Evolutionary conservation across 2,797 vertebrate species (phyloP).

Genomic region (Chanos chanos): DNA sequence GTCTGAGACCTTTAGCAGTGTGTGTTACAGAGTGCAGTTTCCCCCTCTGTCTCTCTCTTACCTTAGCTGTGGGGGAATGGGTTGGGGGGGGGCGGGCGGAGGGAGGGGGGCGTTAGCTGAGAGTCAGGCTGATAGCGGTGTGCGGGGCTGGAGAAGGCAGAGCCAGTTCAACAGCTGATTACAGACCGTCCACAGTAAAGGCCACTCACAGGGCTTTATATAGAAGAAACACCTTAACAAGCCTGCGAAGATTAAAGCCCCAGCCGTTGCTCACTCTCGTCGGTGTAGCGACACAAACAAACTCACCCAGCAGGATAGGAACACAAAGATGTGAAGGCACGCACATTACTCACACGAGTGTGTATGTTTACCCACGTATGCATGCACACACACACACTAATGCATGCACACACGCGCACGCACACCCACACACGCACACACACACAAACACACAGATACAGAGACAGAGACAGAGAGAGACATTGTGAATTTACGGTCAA

Average conservation of each 20-base stretch:
- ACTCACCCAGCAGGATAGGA: not conserved
- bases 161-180: slow-evolving; percentile 64
- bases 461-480: too few relatives aligned
- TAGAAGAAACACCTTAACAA: slow-evolving; percentile 23
- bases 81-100: too few relatives aligned
- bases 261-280: slow-evolving; percentile 22
- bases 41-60: slow-evolving; percentile 27
- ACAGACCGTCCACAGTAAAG: slow-evolving; percentile 46
- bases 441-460: too few relatives aligned
- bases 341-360: too few relatives aligned
- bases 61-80: slow-evolving; percentile 34
- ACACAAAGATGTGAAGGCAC: slow-evolving; percentile 3
- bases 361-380: too few relatives aligned
- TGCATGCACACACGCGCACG: too few relatives aligned
- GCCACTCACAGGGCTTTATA: slow-evolving; percentile 35
- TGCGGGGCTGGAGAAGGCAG: too few relatives aligned
- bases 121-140: not conserved
- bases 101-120: not conserved
- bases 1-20: too few relatives aligned
- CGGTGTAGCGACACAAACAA: not conserved
- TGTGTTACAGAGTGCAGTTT: slow-evolving; percentile 12
- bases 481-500: too few relatives aligned
- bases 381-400: too few relatives aligned
- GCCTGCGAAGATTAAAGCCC: slow-evolving; percentile 20
- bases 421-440: too few relatives aligned